These are phyloP conservation scores for Actinostola sp. DNA, from an alignment of 92 coral and sea anemone species.

Conservation along the genomic window DNA sequence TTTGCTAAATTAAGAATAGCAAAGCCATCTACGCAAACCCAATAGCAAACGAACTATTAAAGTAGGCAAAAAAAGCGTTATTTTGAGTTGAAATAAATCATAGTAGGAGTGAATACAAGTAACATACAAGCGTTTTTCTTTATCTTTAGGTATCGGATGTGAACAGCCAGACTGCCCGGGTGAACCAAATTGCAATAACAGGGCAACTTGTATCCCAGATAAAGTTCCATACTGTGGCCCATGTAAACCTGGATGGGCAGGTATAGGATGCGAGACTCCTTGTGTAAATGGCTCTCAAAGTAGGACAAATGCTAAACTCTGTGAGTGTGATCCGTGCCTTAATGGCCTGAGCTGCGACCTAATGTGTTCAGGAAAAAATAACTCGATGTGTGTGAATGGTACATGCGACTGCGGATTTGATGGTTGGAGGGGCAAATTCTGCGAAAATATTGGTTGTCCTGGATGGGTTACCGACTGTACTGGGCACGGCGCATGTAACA, in stretches of 20 bases:
- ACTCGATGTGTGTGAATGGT: conserved; percentile 46
- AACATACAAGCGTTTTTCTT: neutral
- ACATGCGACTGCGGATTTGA: conserved; percentile 68
- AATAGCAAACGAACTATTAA: too few species aligned
- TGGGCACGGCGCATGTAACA: conserved; percentile 72
- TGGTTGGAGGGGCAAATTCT: conserved; percentile 69
- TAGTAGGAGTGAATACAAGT: neutral
- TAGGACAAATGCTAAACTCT: conserved; percentile 43
- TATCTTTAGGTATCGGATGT: conserved; percentile 56
- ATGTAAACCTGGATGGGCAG: conserved; percentile 64
- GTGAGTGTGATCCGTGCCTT: conserved; percentile 57
- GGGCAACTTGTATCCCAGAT: conserved; percentile 48
- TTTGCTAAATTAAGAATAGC: too few species aligned
- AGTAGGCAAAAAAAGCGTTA: too few species aligned
- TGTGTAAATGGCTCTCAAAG: conserved; percentile 54
- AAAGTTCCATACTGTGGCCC: conserved; percentile 52
- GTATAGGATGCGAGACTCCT: conserved; percentile 56
- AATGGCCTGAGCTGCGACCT: conserved; percentile 54
- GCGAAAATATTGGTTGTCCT: conserved; percentile 66
- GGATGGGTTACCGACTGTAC: conserved; percentile 64
- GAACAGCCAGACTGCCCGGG: conserved; percentile 69
- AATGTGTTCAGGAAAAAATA: conserved; percentile 65
- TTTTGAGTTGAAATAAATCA: neutral
- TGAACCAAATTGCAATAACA: conserved; percentile 63
- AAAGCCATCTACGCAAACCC: too few species aligned